Conservation (phyloP, 2,888 invertebrate genomes). For the Serripes groenlandicus region DNA sequence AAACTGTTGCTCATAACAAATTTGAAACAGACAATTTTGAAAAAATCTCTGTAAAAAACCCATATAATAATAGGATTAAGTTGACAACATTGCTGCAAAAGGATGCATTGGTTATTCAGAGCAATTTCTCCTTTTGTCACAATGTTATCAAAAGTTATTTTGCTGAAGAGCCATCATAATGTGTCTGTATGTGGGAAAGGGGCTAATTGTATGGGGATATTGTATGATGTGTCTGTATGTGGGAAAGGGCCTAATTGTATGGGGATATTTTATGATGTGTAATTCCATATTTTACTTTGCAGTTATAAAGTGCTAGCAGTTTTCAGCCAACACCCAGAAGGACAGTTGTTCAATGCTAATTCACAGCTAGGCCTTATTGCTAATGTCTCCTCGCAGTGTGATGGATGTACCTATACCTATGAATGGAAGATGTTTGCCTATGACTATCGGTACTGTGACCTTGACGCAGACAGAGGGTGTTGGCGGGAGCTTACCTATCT, state of each 20-base stretch:
- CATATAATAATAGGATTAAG: no score
- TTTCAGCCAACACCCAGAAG: slow-evolving; percentile 4
- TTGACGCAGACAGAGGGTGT: slow-evolving; percentile 51
- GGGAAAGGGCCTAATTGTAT: background rate
- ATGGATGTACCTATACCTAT: slow-evolving; percentile 59
- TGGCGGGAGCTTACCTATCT: slow-evolving; percentile 56
- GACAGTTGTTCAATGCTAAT: slow-evolving; percentile 52
- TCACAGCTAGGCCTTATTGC: slow-evolving; percentile 59
- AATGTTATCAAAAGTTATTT: background rate
- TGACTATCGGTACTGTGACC: slow-evolving; percentile 69
- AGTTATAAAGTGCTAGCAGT: slow-evolving; percentile 11
- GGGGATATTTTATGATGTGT: background rate
- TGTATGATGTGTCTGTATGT: background rate
- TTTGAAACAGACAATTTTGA: no score
- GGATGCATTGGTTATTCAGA: no score
- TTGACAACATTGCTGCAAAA: no score
- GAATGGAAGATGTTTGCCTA: slow-evolving; percentile 71
- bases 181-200: no score
- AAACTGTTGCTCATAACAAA: no score
- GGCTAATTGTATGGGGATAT: background rate
- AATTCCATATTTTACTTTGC: background rate
- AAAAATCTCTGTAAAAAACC: no score
- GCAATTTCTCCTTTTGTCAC: background rate
- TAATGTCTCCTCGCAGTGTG: slow-evolving; percentile 30
- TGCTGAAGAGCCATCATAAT: background rate